Evolutionary conservation across 2,797 vertebrate genomes (phyloP), one percentile per base, ranked within the genome.

Genomic region (Siniperca scherzeri): DNA sequence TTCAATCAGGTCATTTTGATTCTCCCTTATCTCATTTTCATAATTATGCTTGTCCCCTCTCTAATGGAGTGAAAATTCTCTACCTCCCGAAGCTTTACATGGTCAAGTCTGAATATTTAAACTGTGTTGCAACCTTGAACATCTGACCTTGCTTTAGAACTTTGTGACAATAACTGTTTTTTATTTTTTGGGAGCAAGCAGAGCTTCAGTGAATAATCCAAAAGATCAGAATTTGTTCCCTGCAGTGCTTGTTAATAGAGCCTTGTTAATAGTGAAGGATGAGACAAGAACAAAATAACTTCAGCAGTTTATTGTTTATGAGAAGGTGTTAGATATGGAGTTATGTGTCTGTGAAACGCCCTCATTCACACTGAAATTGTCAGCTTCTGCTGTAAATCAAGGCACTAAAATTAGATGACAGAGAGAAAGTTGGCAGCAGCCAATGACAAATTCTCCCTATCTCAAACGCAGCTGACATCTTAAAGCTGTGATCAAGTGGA

Each of bases 11-110:
- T 86, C 92, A 93, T 91, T 94, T 92, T 91, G 87, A 89, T 94
- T 94, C 91, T 94, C 91, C 88, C 93, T 92, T 89, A 92, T 95
- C 93, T 93, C 93, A 93, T 93, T 94, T 94, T 95, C 90, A 92
- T 94, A 94, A 96, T 95, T 94, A 93, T 87, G 84, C 86, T 91
- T 91, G 89, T 93, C 92, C 89, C 79, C 90, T 91, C 87, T 91
- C 90, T 95, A 92, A 88, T 90, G 88, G 90, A 91, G 88, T 91
- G 84, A 93, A 92, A 90, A 90, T 72, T 70, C 84, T 88, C 74
- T 84, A 86, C 84, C 87, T 91, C 84, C 83, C 25, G 64, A 89
- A 88, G 85, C 89, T 90, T 82, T 80, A 82, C 81, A 85, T 74
- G 77, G 73, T 84, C 87, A 82, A 83, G 79, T 85, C 81, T 82